Evolutionary conservation across 2,888 invertebrate species (phyloP).

Genomic region (Carcina quercana): DNA sequence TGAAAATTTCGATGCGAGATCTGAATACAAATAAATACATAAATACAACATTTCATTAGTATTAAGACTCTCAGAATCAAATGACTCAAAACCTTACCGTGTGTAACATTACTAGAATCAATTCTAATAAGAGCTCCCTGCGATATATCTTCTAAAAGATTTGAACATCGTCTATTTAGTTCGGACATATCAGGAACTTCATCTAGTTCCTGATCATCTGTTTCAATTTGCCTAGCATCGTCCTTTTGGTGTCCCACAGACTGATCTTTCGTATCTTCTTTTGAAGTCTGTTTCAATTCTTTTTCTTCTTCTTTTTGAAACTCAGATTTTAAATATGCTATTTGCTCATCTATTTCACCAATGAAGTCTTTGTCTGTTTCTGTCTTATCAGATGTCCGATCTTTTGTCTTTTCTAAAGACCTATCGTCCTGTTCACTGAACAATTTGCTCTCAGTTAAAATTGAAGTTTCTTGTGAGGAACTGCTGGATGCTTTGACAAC

Average conservation of each 20-base stretch:
- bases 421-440: conserved; percentile 54
- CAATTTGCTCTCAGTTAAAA: conserved; percentile 58
- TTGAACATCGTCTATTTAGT: conserved; percentile 66
- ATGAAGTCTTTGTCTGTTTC: conserved; percentile 42
- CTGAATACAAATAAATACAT: conserved; percentile 41
- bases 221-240: conserved; percentile 16
- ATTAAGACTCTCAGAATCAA: not conserved
- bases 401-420: conserved; percentile 37
- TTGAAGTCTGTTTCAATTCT: conserved; percentile 13
- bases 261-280: conserved; percentile 12
- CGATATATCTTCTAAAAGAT: conserved; percentile 66
- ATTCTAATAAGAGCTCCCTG: conserved; percentile 66
- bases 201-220: conserved; percentile 27
- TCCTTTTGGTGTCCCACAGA: conserved; percentile 16
- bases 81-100: conserved; percentile 37
- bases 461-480: conserved; percentile 59
- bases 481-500: conserved; percentile 44
- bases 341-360: conserved; percentile 42
- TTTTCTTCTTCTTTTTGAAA: conserved; percentile 38
- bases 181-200: conserved; percentile 61
- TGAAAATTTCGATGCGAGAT: conserved; percentile 77
- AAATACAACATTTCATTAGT: not conserved
- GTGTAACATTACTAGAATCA: conserved; percentile 63
- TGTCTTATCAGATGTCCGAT: conserved; percentile 32
- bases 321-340: conserved; percentile 39